Evolutionary conservation across 2,888 invertebrate genomes (phyloP).

Genomic region (Muschampia plurimacula): DNA sequence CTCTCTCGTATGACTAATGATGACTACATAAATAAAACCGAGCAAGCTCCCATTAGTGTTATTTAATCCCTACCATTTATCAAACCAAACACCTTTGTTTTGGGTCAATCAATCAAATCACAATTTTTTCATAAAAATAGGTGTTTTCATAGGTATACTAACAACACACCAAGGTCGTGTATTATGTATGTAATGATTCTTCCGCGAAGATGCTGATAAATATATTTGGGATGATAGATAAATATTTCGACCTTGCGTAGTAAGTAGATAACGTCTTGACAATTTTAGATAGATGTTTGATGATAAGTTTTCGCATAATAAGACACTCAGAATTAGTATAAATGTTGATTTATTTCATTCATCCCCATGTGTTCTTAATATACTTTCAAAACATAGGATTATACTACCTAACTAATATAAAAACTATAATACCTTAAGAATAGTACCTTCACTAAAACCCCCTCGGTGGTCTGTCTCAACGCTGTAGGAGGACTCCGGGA

Average conservation of each 20-base stretch:
- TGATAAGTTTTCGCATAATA: not conserved
- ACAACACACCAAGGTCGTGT: conserved; percentile 48
- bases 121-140: conserved; percentile 31
- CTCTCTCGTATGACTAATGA: not conserved
- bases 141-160: conserved; percentile 23
- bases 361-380: no score
- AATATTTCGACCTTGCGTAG: conserved; percentile 59
- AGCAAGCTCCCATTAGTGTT: not conserved
- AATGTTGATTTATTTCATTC: not conserved
- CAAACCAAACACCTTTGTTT: conserved; percentile 30
- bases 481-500: no score
- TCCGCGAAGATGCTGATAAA: conserved; percentile 57
- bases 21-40: not conserved
- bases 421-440: no score
- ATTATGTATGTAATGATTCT: conserved; percentile 50
- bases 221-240: conserved; percentile 65
- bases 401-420: no score
- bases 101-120: conserved; percentile 31
- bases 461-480: no score
- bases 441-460: no score
- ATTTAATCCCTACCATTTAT: conserved; percentile 23
- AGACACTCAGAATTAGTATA: not conserved
- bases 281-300: conserved; percentile 10
- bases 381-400: no score
- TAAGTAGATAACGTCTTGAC: conserved; percentile 32